These are phyloP conservation scores for Acanthisitta chloris DNA, from an alignment of 2,113 vertebrate genomes.

Conservation along the genomic window DNA sequence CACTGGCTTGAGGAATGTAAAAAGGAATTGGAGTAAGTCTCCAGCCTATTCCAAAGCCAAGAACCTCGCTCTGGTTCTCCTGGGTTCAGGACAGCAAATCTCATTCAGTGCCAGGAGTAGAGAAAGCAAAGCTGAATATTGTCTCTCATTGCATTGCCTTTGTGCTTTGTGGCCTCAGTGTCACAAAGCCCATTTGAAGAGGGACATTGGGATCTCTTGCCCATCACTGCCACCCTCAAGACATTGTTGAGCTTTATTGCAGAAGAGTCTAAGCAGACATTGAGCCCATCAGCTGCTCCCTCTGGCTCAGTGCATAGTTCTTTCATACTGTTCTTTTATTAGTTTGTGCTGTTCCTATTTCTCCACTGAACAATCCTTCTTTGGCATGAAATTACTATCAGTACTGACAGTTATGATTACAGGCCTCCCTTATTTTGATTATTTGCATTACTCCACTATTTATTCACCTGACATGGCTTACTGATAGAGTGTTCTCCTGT, in stretches of 20 bases:
- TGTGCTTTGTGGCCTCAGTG: neutral
- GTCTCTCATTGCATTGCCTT: neutral
- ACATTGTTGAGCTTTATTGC: neutral
- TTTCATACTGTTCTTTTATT: neutral
- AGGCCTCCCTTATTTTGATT: neutral
- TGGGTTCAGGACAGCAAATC: neutral
- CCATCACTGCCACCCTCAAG: neutral
- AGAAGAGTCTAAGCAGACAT: neutral
- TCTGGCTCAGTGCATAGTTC: neutral
- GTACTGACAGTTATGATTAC: neutral
- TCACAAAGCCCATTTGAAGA: neutral
- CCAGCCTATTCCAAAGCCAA: neutral
- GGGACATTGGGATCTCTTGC: neutral
- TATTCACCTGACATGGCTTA: constrained; percentile 10
- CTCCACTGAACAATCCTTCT: neutral
- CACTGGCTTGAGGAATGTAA: neutral
- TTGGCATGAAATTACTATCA: neutral
- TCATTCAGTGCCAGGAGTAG: neutral
- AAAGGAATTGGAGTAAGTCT: neutral
- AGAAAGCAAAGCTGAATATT: neutral
- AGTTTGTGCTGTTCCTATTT: neutral
- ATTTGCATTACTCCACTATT: neutral
- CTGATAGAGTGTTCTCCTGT: neutral
- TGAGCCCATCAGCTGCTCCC: neutral
- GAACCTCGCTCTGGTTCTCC: neutral